phyloP scores from a whole-genome alignment of 2,888 invertebrate genomes.

The Tupiocoris notatus region DNA sequence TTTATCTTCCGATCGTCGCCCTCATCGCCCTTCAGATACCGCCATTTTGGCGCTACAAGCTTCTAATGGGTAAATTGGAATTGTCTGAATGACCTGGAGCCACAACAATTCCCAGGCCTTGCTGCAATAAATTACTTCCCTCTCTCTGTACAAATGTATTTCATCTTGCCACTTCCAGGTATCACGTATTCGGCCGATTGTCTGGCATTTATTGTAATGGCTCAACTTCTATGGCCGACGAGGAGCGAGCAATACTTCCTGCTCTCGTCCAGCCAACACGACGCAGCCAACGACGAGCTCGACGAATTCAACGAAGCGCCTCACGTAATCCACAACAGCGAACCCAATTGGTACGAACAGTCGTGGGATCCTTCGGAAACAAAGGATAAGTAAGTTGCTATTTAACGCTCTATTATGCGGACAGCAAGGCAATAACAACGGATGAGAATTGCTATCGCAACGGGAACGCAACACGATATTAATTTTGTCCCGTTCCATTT shows the following conservation, averaged over 20 bases:
- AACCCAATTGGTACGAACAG: not conserved
- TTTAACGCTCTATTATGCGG: no score
- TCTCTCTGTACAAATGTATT: no score
- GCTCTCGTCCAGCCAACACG: conserved; percentile 60
- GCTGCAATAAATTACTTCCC: no score
- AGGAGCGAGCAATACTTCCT: conserved; percentile 88
- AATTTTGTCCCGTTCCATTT: not conserved
- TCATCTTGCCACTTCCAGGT: no score
- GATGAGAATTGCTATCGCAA: no score
- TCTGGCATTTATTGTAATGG: conserved; percentile 91
- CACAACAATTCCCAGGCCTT: no score
- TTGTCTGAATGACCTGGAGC: no score
- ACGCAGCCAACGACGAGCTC: conserved; percentile 65
- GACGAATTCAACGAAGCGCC: conserved; percentile 91
- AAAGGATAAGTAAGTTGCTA: conserved; percentile 35
- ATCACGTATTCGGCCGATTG: conserved; percentile 95
- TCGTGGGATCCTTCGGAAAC: conserved; percentile 32
- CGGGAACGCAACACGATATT: no score
- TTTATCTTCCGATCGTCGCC: conserved; percentile 92
- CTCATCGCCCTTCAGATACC: conserved; percentile 90
- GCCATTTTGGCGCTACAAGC: conserved; percentile 92
- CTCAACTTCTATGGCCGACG: conserved; percentile 93
- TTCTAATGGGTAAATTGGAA: conserved; percentile 79
- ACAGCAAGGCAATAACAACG: no score
- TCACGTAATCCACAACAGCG: conserved; percentile 63